Evolutionary conservation across 1,140 invertebrate species (phyloP), one percentile per base, ranked within the genome.

Genomic region (Drosophila hydei): DNA sequence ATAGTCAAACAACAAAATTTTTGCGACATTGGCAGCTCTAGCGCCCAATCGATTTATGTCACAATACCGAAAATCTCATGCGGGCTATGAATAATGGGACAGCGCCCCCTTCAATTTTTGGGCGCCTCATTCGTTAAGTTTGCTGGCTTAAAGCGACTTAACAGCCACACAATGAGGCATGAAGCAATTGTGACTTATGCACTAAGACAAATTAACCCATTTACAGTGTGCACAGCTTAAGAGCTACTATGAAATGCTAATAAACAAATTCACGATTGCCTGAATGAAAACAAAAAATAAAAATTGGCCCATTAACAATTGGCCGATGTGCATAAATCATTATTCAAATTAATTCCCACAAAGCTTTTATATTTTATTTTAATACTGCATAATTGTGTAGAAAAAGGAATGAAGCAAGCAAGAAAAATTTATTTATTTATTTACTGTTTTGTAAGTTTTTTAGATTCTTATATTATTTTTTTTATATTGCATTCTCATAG

Each of bases 131-230:
- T 84, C 58, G 72, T 83, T 51, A 83, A 75, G 62, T 84, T 75
- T 75, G 23, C 36, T 16, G 54, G 63, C 75, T 81, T 73, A 83
- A 25, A 40, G 36, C 27, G 54, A 27, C 75, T 83, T 78, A 78
- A 21, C 9, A 19, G 5, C 27, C 48, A 33, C 33, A 9, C n/a
- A 69, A 70, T 62, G 56, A 52, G 67, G 58, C 72, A 83, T 80
- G 48, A 75, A 79, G 78, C 79, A 83, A 83, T 83, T 83, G 77
- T 67, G 79, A 84, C 79, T 83, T 84, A 83, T 9, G 18, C 75
- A 73, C 79, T 84, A 85, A 84, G 79, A 85, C 80, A 84, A 84
- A 76, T 79, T 67, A 83, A 84, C 79, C 62, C 55, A 72, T 65
- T 68, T 55, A 64, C 61, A 64, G 60, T 69, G 4, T 23, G 48